Evolutionary conservation across 2,113 vertebrate genomes (phyloP).

Genomic region (Lepidothrix coronata): DNA sequence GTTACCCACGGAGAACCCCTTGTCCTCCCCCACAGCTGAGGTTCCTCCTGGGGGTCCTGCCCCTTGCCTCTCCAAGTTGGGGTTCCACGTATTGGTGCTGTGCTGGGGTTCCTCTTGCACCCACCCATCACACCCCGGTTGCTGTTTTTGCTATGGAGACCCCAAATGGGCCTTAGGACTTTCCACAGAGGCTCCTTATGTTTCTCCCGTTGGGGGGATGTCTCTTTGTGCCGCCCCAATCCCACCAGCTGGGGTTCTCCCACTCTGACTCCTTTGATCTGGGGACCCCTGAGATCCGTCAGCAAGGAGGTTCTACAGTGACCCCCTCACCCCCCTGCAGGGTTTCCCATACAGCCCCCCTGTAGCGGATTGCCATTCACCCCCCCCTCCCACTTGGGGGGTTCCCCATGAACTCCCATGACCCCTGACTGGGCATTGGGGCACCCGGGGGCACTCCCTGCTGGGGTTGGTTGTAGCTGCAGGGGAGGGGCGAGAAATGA

Average conservation of each 20-base stretch:
- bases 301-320: background rate
- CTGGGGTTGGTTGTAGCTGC: background rate
- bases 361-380: background rate
- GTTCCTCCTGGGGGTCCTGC: background rate
- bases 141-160: background rate
- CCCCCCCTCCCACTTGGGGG: background rate
- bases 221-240: background rate
- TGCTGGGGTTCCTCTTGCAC: background rate
- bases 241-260: background rate
- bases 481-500: background rate
- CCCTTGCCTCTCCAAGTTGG: background rate
- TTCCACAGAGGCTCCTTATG: background rate
- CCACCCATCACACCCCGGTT: background rate
- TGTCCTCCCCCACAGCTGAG: background rate
- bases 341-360: background rate
- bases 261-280: background rate
- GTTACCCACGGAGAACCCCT: background rate
- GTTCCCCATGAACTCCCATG: background rate
- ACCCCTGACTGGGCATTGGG: background rate
- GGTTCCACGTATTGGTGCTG: background rate
- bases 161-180: background rate
- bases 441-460: background rate
- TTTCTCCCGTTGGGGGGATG: background rate
- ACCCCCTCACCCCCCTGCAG: background rate
- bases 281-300: background rate